phyloP scores from a whole-genome alignment of 2,797 vertebrate genomes.

The Caiman crocodilus region DNA sequence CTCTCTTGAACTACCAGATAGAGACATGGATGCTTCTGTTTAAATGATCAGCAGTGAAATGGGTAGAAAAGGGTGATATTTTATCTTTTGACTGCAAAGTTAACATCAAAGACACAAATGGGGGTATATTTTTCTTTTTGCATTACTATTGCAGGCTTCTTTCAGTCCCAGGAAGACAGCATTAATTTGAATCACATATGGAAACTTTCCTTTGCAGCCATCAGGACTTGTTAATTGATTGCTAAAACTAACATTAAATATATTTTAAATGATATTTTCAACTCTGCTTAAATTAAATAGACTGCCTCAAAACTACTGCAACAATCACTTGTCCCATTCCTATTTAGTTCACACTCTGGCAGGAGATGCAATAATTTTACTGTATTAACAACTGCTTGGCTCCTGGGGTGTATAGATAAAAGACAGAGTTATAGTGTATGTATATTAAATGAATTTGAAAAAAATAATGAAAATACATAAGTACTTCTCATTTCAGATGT shows the following conservation, averaged over 20 bases:
- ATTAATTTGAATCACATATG: not conserved
- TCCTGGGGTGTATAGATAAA: not conserved
- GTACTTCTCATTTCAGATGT: conserved; percentile 33
- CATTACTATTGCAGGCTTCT: not conserved
- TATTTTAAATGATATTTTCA: not conserved
- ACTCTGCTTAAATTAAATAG: not conserved
- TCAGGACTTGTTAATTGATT: not conserved
- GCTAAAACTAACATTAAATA: not conserved
- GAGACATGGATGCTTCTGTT: not conserved
- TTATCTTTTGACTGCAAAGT: not conserved
- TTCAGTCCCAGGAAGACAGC: not conserved
- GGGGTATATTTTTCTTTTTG: not conserved
- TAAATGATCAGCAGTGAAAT: not conserved
- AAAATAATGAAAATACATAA: conserved; percentile 42
- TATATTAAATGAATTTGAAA: conserved; percentile 67
- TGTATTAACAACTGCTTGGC: conserved; percentile 9
- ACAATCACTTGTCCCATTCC: not conserved
- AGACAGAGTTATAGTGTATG: not conserved
- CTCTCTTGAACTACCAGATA: not conserved
- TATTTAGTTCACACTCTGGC: not conserved
- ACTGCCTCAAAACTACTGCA: not conserved
- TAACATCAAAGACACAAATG: not conserved
- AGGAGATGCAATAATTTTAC: not conserved
- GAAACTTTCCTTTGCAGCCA: not conserved
- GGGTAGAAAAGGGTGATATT: not conserved